A percentile compares a stretch with the other conserved stretches of the same genome.
phyloP scores from a whole-genome alignment of 2,888 invertebrate species.

The Bhutanitis thaidina region DNA sequence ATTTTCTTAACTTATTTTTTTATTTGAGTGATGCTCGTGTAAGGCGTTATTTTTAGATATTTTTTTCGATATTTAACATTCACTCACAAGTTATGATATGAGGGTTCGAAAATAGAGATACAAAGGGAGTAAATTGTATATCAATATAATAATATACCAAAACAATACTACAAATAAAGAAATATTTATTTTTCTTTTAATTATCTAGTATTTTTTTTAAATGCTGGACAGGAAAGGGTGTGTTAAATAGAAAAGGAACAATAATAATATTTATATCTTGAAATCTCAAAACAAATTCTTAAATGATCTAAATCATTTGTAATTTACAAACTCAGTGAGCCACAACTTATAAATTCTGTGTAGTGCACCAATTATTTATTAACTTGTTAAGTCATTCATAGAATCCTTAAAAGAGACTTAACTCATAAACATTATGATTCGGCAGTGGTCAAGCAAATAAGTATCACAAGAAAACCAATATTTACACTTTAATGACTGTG shows the following conservation, averaged over 20 bases:
- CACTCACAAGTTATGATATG: too few species aligned
- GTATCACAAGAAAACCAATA: slow-evolving; percentile 13
- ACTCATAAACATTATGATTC: slow-evolving; percentile 5
- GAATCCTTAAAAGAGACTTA: slow-evolving; percentile 1
- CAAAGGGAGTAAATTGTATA: too few species aligned
- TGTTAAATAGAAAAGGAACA: slow-evolving; percentile 8
- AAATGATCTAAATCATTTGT: neutral
- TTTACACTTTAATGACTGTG: slow-evolving; percentile 3
- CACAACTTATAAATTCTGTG: neutral
- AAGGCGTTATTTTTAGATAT: too few species aligned
- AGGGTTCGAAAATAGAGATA: too few species aligned
- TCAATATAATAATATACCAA: too few species aligned
- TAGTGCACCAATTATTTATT: too few species aligned
- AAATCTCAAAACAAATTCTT: neutral
- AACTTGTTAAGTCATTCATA: neutral
- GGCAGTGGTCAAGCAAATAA: slow-evolving; percentile 20
- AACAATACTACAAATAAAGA: too few species aligned
- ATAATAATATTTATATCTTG: neutral
- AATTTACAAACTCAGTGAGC: slow-evolving; percentile 1
- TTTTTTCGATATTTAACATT: too few species aligned
- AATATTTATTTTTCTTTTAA: too few species aligned
- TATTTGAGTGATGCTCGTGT: too few species aligned
- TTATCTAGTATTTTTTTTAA: slow-evolving; percentile 7
- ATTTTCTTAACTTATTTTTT: too few species aligned
- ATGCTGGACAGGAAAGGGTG: slow-evolving; percentile 9